Evolutionary conservation across 2,113 vertebrate species (phyloP), one percentile per base, ranked within the genome.

Genomic region (Plecotus auritus): DNA sequence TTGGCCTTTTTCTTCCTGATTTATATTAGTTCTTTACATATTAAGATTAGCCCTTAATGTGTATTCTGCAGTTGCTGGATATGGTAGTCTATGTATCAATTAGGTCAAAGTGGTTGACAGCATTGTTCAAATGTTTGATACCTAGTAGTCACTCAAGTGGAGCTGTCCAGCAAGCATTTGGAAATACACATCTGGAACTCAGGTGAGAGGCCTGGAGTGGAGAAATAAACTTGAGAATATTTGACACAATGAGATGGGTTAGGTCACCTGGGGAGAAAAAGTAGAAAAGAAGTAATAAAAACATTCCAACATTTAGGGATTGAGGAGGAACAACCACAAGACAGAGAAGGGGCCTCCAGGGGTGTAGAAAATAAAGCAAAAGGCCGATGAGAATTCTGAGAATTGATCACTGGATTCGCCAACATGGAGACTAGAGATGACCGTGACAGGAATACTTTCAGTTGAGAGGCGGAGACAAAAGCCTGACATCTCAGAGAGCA

Each of bases 71-170:
- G 30, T 42, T n/a, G 13, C 9, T 32, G 40, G 88, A 32, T 45
- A 22, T 5, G 64, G 45, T 3, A 2, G 17, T 16, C 12, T 37
- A 9, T 5, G 17, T 9, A n/a, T 20, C n/a, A 37, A 1, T 72
- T 13, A 80, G 64, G 30, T 45, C 82, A 35, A 37, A 22, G 70
- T 16, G 26, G 59, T 22, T n/a, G 74, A 12, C 0, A n/a, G 10
- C n/a, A 6, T 7, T 40, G 49, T 37, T 73, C 54, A 88, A 42
- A 80, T 16, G 28, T 32, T 5, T 51, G 37, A 40, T 22, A 35
- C 28, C 5, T 0, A 14, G 17, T 1, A 7, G 9, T 70, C n/a
- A 5, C 37, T 51, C 1, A 4, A 12, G 35, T 13, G 47, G 61
- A 12, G 23, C 6, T 54, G 20, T 54, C 59, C 80, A 49, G 74